phyloP scores from a whole-genome alignment of 2,888 invertebrate species.

The Pogonocherus hispidulus region DNA sequence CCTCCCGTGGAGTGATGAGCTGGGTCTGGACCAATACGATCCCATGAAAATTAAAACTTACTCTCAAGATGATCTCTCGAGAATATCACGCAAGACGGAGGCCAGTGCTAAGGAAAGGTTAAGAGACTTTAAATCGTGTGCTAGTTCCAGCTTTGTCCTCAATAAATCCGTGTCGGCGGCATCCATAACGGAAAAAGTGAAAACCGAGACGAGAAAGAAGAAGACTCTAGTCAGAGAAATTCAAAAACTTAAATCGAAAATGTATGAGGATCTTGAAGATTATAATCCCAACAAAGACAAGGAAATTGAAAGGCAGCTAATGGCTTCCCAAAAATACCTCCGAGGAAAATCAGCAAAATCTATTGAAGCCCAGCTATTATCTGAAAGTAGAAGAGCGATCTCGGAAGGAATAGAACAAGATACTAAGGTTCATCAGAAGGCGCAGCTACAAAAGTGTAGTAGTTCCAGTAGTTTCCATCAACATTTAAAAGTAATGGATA shows the following conservation, averaged over 20 bases:
- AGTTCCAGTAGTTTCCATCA: conserved; percentile 47
- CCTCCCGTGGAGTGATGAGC: conserved; percentile 81
- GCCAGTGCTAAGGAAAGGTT: conserved; percentile 79
- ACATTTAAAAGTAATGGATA: conserved; percentile 68
- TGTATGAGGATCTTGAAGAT: conserved; percentile 68
- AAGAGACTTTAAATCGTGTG: conserved; percentile 73
- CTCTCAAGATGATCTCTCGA: conserved; percentile 77
- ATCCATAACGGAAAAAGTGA: conserved; percentile 76
- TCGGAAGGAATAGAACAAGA: conserved; percentile 69
- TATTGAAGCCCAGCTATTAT: conserved; percentile 77
- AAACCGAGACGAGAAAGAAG: conserved; percentile 69
- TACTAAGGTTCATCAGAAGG: conserved; percentile 59
- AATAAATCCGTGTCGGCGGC: conserved; percentile 76
- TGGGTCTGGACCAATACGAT: conserved; percentile 78
- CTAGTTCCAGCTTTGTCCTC: conserved; percentile 75
- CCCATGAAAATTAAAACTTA: conserved; percentile 78
- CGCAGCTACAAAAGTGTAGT: conserved; percentile 48
- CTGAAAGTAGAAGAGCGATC: conserved; percentile 72
- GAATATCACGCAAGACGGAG: conserved; percentile 77
- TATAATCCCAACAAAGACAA: conserved; percentile 68
- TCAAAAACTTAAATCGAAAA: conserved; percentile 67
- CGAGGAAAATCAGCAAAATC: conserved; percentile 64
- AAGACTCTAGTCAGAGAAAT: conserved; percentile 69
- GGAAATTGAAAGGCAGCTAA: conserved; percentile 65
- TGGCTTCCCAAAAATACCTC: conserved; percentile 71